These are phyloP conservation scores for Pogoniulus pusillus DNA, from an alignment of 2,797 vertebrate genomes.

Conservation along the genomic window DNA sequence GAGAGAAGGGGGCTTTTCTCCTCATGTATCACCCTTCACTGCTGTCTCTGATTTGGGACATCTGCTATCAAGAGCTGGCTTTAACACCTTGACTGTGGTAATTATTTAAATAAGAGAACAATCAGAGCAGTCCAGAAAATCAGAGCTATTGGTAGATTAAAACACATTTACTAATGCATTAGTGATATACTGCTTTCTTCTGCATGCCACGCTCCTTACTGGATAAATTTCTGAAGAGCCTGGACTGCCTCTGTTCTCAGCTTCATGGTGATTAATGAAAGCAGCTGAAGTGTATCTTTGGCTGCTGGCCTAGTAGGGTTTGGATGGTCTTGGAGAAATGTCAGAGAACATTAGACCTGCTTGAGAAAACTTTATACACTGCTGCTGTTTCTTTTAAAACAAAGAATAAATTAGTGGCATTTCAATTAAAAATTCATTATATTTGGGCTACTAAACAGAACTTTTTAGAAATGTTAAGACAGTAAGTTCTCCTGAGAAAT, in stretches of 20 bases:
- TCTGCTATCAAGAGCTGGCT: conserved; percentile 89
- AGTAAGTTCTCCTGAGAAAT: not conserved
- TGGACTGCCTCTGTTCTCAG: not conserved
- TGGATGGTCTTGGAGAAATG: not conserved
- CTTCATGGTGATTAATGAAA: not conserved
- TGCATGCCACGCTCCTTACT: fast-evolving
- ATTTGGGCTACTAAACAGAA: not conserved
- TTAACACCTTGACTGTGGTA: conserved; percentile 95
- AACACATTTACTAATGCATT: not conserved
- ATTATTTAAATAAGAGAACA: conserved; percentile 37
- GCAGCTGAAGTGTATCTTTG: not conserved
- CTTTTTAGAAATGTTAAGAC: not conserved
- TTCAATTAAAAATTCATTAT: not conserved
- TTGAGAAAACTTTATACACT: not conserved
- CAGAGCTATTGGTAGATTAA: not conserved
- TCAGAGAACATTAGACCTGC: not conserved
- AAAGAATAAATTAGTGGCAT: not conserved
- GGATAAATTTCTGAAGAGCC: not conserved
- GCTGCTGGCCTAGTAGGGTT: not conserved
- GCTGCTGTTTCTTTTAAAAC: not conserved
- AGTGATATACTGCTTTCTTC: not conserved
- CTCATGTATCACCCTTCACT: conserved; percentile 91
- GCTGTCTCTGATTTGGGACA: conserved; percentile 89
- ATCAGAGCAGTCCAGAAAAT: not conserved
- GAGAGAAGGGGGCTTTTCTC: conserved; percentile 92